Evolutionary conservation across 1,140 invertebrate species (phyloP), one percentile per base, ranked within the genome.

Genomic region (Drosophila chauvacae): DNA sequence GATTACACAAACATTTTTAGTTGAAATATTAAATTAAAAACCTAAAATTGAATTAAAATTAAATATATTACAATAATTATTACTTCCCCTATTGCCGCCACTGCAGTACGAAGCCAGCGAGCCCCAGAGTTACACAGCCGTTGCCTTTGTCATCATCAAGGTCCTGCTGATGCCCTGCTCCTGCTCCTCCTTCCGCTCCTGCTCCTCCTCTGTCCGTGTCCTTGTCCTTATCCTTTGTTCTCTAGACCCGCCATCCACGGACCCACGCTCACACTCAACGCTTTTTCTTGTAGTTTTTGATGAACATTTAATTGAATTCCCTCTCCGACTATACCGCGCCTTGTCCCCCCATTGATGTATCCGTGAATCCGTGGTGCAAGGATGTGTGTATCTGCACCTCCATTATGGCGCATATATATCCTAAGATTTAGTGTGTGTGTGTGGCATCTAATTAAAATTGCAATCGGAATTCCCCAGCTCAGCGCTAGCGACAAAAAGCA

Each of bases 261-360:
- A 47, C n/a, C 37, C 18, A 16, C 45, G 13, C 35, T 23, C 45
- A 50, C 42, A 62, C 59, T 55, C 65, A 42, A 81, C 69, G 59
- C 66, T 85, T 85, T 86, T 85, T 86, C 82, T 86, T 86, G 78
- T 85, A 88, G 77, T 88, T 88, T 88, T 90, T 88, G 84, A 88
- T 88, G 80, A 88, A 90, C 84, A 88, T 88, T 88, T 90, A 88
- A 88, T 88, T 88, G 84, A 88, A 88, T 88, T 88, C 50, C 13
- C 28, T 3, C 81, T 72, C 58, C 63, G 69, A 70, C 84, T 69
- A 37, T 60, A n/a, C 50, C 62, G 64, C 69, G 69, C 73, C 63
- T 83, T 83, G 80, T 87, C 72, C 77, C 59, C 41, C 33, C 77
- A 45, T 64, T 57, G 61, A 48, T 45, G 47, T 66, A 58, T 71